phyloP scores from a whole-genome alignment of 2,113 vertebrate species.

The Sceloporus undulatus region DNA sequence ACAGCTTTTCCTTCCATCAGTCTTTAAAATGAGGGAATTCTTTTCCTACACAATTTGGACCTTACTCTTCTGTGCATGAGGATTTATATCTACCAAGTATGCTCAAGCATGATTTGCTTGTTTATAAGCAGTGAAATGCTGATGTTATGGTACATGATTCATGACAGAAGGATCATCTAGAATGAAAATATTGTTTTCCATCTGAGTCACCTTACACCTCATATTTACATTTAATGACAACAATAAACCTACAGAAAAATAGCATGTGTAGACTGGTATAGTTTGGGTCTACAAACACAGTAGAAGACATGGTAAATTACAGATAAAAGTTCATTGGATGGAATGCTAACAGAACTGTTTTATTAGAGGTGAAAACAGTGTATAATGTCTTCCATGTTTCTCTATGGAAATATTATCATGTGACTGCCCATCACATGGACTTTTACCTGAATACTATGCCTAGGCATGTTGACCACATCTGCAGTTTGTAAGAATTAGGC shows the following conservation, averaged over 20 bases:
- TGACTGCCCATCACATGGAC: too few species aligned
- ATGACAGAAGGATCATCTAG: slow-evolving; percentile 48
- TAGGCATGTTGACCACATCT: too few species aligned
- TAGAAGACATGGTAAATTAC: too few species aligned
- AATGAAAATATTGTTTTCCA: slow-evolving; percentile 61
- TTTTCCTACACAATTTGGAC: neutral
- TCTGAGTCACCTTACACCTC: slow-evolving; percentile 50
- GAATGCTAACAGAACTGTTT: neutral
- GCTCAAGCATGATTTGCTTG: slow-evolving; percentile 46
- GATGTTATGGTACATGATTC: slow-evolving; percentile 57
- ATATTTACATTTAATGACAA: slow-evolving; percentile 49
- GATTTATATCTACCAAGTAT: slow-evolving; percentile 55
- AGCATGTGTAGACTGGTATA: too few species aligned
- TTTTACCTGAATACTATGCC: too few species aligned
- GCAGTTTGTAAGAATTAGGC: neutral
- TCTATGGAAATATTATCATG: too few species aligned
- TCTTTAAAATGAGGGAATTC: neutral
- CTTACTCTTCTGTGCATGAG: neutral
- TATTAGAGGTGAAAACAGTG: neutral
- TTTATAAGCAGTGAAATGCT: slow-evolving; percentile 56
- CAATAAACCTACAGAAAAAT: slow-evolving; percentile 15
- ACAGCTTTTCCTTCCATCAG: neutral
- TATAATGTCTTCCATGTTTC: neutral
- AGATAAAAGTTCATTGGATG: too few species aligned
- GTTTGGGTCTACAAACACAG: too few species aligned